Conservation (phyloP, 2,113 vertebrate genomes). For the Mastomys coucha region DNA sequence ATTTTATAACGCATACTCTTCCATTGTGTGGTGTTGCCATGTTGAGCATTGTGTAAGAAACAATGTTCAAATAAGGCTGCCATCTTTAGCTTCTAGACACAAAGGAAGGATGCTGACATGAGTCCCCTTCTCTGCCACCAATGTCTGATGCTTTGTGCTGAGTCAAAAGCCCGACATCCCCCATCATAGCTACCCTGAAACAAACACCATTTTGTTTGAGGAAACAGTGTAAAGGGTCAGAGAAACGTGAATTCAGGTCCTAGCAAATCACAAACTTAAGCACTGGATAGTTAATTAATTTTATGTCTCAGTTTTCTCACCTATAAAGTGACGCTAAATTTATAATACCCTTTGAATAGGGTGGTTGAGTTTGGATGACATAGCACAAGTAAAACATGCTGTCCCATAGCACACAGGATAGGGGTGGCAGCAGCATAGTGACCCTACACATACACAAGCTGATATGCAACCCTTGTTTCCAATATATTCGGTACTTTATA, state of each 20-base stretch:
- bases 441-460: neutral
- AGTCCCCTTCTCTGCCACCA: neutral
- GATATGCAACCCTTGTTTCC: neutral
- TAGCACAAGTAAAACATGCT: neutral
- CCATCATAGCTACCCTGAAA: neutral
- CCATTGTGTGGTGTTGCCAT: neutral
- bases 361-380: neutral
- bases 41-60: neutral
- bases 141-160: neutral
- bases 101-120: neutral
- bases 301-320: neutral
- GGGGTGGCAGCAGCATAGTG: neutral
- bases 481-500: neutral
- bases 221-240: neutral
- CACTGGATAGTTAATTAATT: neutral
- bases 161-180: neutral
- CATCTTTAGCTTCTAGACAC: neutral
- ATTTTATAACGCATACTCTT: neutral
- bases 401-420: neutral
- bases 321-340: neutral
- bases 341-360: neutral
- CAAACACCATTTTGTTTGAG: neutral
- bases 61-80: too few species aligned
- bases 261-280: neutral
- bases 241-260: neutral